Percentiles rank a stretch among this genome's conserved stretches.
These are phyloP conservation scores for Pristionchus exspectatus DNA, from an alignment of 2,888 invertebrate species.

Conservation along the genomic window DNA sequence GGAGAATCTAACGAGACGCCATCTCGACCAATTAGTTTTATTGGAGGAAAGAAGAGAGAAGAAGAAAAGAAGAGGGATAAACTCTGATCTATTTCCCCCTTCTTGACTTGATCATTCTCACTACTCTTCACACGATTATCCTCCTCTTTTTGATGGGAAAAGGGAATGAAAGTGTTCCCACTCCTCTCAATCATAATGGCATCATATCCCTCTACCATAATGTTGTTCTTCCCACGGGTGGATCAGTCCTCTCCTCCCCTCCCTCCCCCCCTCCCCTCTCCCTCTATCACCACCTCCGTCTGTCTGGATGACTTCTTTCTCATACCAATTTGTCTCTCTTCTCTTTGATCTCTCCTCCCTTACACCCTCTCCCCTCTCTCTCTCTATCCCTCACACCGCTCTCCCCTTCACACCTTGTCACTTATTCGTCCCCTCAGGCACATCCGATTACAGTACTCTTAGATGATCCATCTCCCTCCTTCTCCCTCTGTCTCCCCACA, in stretches of 20 bases:
- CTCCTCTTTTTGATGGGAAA: background rate
- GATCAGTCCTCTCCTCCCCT: constrained; percentile 24
- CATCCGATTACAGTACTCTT: constrained; percentile 5
- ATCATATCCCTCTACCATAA: constrained; percentile 10
- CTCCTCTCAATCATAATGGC: constrained; percentile 39
- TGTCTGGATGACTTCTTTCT: constrained; percentile 44
- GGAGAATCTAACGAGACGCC: constrained; percentile 42
- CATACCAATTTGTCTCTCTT: constrained; percentile 43
- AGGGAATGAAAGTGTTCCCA: constrained; percentile 19
- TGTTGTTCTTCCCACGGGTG: constrained; percentile 44
- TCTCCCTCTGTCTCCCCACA: constrained; percentile 31
- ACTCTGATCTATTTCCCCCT: background rate
- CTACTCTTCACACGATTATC: constrained; percentile 41
- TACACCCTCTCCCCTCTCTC: background rate
- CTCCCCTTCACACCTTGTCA: constrained; percentile 46
- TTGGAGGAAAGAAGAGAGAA: constrained; percentile 33
- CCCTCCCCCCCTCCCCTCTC: background rate
- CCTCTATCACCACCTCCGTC: constrained; percentile 24
- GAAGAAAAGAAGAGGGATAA: constrained; percentile 10
- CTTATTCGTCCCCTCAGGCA: constrained; percentile 4
- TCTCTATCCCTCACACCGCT: background rate
- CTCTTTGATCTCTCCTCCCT: constrained; percentile 40
- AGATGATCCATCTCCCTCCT: background rate
- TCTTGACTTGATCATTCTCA: background rate
- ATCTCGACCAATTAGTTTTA: constrained; percentile 43